Percentiles rank a stretch among this genome's conserved stretches.
These are phyloP conservation scores for Seira sanloemensis DNA, from an alignment of 2,888 invertebrate species.

Conservation along the genomic window DNA sequence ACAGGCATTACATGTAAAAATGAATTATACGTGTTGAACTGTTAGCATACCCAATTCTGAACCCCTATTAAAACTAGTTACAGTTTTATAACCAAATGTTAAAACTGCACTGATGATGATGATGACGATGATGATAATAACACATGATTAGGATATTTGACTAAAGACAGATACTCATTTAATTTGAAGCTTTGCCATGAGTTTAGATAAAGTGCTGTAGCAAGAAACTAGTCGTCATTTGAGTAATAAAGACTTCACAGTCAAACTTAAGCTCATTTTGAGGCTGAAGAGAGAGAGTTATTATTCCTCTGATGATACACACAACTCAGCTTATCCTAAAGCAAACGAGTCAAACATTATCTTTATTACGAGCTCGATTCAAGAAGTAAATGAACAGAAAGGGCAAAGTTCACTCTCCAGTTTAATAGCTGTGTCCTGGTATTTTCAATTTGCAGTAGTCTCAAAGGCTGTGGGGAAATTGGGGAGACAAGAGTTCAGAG, in stretches of 20 bases:
- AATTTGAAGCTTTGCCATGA: background rate
- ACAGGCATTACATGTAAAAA: too few species aligned
- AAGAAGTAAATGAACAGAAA: background rate
- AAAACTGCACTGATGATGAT: background rate
- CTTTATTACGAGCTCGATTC: background rate
- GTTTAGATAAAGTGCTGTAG: background rate
- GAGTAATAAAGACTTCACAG: slow-evolving; percentile 16
- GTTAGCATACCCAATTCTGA: too few species aligned
- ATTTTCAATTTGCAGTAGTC: background rate
- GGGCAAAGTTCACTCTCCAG: background rate
- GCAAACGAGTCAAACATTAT: slow-evolving; percentile 11
- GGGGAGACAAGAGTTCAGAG: background rate
- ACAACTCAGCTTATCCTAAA: background rate
- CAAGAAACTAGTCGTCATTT: background rate
- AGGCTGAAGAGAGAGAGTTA: background rate
- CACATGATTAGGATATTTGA: slow-evolving; percentile 7
- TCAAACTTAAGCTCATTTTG: too few species aligned
- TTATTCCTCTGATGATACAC: background rate
- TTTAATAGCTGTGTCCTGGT: background rate
- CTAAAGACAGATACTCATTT: background rate
- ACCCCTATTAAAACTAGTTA: background rate
- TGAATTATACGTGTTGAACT: too few species aligned
- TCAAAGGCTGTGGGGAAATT: background rate
- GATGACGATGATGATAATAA: background rate
- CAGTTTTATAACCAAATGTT: background rate